Conservation (phyloP, 2,888 invertebrate species). For the Tanytarsus gracilentus region DNA sequence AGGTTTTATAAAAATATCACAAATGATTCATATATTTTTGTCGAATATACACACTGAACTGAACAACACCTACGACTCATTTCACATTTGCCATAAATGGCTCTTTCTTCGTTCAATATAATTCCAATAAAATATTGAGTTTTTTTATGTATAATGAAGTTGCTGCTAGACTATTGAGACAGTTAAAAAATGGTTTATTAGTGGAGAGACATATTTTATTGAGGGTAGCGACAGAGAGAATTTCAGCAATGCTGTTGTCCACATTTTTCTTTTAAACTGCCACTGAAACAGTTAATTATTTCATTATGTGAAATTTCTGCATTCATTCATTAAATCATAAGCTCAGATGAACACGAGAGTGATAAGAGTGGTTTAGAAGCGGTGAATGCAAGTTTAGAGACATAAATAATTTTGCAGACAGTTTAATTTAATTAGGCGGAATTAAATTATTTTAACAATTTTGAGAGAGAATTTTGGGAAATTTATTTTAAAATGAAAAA, state of each 20-base stretch:
- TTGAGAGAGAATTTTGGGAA: too few relatives aligned
- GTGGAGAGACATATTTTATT: too few relatives aligned
- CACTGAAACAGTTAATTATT: neutral
- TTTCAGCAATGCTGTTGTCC: too few relatives aligned
- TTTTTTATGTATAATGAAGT: neutral
- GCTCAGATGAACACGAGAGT: neutral
- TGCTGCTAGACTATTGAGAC: too few relatives aligned
- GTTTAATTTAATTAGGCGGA: too few relatives aligned
- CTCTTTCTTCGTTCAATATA: slow-evolving; percentile 5
- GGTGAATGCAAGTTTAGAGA: too few relatives aligned
- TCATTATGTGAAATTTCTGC: neutral
- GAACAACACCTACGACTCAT: slow-evolving; percentile 21
- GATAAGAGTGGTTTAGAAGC: too few relatives aligned
- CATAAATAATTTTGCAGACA: too few relatives aligned
- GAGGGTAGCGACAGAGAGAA: too few relatives aligned
- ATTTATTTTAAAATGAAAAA: too few relatives aligned
- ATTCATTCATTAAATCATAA: neutral
- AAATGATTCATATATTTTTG: slow-evolving; percentile 18
- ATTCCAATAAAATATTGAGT: slow-evolving; percentile 20
- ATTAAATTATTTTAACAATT: too few relatives aligned
- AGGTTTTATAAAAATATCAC: neutral
- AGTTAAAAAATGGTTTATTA: too few relatives aligned
- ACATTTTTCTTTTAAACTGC: neutral
- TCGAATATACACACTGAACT: slow-evolving; percentile 1
- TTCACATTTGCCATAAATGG: slow-evolving; percentile 17